These are phyloP conservation scores for Alligator sinensis DNA, from an alignment of 2,113 vertebrate genomes.

Conservation along the genomic window DNA sequence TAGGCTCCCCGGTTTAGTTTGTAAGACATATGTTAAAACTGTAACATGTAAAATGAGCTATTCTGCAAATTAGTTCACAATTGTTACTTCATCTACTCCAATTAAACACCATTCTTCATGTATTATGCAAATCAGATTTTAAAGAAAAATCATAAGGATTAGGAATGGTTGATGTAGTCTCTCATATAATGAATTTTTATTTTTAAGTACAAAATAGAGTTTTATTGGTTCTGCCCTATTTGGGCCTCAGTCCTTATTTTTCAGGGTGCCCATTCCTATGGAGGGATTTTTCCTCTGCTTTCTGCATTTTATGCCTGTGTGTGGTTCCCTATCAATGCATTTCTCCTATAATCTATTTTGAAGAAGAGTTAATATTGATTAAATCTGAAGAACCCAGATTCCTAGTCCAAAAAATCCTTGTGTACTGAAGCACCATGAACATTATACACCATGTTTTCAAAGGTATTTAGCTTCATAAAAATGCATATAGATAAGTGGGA, in stretches of 20 bases:
- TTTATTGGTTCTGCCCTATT: neutral
- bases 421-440: neutral
- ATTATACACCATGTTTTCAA: accelerated
- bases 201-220: neutral
- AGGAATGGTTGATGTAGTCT: neutral
- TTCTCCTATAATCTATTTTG: neutral
- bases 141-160: neutral
- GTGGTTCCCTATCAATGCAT: neutral
- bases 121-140: neutral
- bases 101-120: neutral
- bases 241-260: neutral
- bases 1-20: neutral
- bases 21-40: neutral
- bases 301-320: neutral
- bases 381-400: neutral
- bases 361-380: neutral
- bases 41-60: constrained; percentile 1
- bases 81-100: constrained; percentile 12
- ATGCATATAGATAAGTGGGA: neutral
- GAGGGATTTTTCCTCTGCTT: neutral
- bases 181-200: neutral
- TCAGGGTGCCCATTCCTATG: neutral
- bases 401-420: neutral
- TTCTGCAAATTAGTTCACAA: constrained; percentile 33
- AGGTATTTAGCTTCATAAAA: neutral